These are phyloP conservation scores for Chymomyza amoena DNA, from an alignment of 2,888 invertebrate genomes.

Conservation along the genomic window DNA sequence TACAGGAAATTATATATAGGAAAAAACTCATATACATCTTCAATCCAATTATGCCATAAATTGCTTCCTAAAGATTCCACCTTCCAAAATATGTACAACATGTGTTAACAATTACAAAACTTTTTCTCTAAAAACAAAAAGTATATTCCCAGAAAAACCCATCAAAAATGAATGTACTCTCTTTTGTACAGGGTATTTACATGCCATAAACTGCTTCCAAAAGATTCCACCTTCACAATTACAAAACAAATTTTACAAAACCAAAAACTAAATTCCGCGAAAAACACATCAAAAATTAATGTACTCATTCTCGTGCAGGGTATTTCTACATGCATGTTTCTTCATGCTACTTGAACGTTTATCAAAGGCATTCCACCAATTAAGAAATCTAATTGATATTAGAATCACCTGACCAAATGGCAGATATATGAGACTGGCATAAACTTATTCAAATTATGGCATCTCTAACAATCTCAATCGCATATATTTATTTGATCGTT, in stretches of 20 bases:
- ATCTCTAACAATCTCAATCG: constrained; percentile 52
- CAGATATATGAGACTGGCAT: constrained; percentile 21
- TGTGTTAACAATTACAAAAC: no score
- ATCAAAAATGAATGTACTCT: background rate
- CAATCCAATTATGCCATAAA: no score
- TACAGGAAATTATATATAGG: no score
- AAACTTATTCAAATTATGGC: constrained; percentile 54
- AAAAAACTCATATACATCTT: no score
- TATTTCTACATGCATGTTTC: background rate
- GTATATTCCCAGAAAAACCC: background rate
- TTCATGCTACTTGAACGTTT: background rate
- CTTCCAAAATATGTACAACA: no score
- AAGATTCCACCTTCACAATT: no score
- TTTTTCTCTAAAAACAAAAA: no score
- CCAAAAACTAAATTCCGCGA: no score
- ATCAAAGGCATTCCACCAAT: background rate
- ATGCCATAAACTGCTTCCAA: background rate
- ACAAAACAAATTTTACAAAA: no score
- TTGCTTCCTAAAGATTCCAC: no score
- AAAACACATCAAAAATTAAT: background rate
- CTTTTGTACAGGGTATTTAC: background rate
- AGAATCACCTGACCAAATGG: background rate
- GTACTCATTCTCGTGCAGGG: background rate
- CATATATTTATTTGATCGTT: constrained; percentile 61
- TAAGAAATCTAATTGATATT: background rate